Conservation (phyloP, 23 tunicate genomes). For the Halocynthia roretzi region DNA sequence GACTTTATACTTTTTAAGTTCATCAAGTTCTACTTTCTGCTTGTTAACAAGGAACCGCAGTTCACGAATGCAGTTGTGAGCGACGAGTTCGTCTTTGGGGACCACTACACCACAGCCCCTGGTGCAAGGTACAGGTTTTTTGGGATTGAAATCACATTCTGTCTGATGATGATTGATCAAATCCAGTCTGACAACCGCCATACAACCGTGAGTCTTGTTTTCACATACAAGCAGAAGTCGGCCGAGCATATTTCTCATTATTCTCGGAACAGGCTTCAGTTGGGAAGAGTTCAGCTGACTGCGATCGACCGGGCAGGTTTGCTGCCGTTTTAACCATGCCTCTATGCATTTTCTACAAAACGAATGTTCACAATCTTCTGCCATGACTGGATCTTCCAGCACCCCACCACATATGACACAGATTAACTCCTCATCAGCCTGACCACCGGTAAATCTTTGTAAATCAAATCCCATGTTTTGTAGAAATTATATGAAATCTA, state of each 20-base stretch:
- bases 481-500: too few relatives aligned
- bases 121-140: conserved; percentile 23
- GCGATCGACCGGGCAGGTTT: conserved; percentile 46
- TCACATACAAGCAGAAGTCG: conserved; percentile 25
- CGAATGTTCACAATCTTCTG: conserved; percentile 34
- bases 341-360: conserved; percentile 35
- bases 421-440: conserved; percentile 31
- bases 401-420: conserved; percentile 49
- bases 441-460: conserved; percentile 4
- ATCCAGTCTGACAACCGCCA: conserved; percentile 20
- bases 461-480: conserved; percentile 36
- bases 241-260: conserved; percentile 51
- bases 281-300: conserved; percentile 5
- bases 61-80: conserved; percentile 42
- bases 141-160: conserved; percentile 46
- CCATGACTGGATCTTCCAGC: conserved; percentile 25
- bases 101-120: conserved; percentile 29
- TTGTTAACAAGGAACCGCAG: conserved; percentile 20
- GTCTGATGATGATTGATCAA: conserved; percentile 8
- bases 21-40: conserved; percentile 13
- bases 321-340: conserved; percentile 27
- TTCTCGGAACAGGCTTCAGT: conserved; percentile 36
- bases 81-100: conserved; percentile 28
- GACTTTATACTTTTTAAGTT: conserved; percentile 8
- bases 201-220: conserved; percentile 27